Evolutionary conservation across 1,140 invertebrate genomes (phyloP).

Genomic region (Trichoplusia ni): DNA sequence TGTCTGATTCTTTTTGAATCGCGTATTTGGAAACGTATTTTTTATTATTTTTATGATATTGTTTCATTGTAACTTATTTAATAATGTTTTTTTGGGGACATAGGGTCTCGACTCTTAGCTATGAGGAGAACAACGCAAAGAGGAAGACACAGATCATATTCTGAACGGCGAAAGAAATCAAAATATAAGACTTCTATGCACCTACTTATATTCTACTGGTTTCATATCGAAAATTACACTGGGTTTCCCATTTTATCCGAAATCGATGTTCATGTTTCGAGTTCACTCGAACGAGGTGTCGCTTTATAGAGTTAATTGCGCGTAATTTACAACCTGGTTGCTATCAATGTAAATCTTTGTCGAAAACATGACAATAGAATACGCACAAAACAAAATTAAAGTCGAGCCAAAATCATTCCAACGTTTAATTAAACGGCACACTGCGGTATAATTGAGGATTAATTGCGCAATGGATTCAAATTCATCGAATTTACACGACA

Average conservation of each 20-base stretch:
- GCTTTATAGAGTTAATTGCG: slow-evolving; percentile 40
- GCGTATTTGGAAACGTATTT: not conserved
- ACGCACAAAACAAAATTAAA: slow-evolving; percentile 52
- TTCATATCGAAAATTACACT: not conserved
- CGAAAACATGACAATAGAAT: slow-evolving; percentile 43
- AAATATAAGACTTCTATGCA: not conserved
- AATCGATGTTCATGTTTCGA: not conserved
- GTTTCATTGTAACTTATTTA: no score
- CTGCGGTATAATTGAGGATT: slow-evolving; percentile 53
- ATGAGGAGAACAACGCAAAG: no score
- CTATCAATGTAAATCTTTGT: slow-evolving; percentile 41
- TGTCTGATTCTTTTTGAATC: slow-evolving; percentile 33
- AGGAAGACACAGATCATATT: no score
- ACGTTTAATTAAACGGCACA: slow-evolving; percentile 59
- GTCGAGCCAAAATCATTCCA: slow-evolving; percentile 49
- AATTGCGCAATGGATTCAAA: slow-evolving; percentile 53
- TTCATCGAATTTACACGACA: slow-evolving; percentile 57
- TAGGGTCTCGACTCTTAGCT: no score
- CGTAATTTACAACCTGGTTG: slow-evolving; percentile 38
- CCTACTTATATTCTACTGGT: not conserved
- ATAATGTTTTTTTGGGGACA: no score
- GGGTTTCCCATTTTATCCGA: not conserved
- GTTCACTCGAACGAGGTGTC: not conserved
- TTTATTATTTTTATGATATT: slow-evolving; percentile 7
- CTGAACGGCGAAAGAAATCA: no score